A percentile compares a stretch with the other conserved stretches of the same genome.
These are phyloP conservation scores for Poeciliopsis presidionis DNA, from an alignment of 2,797 vertebrate species.

Conservation along the genomic window DNA sequence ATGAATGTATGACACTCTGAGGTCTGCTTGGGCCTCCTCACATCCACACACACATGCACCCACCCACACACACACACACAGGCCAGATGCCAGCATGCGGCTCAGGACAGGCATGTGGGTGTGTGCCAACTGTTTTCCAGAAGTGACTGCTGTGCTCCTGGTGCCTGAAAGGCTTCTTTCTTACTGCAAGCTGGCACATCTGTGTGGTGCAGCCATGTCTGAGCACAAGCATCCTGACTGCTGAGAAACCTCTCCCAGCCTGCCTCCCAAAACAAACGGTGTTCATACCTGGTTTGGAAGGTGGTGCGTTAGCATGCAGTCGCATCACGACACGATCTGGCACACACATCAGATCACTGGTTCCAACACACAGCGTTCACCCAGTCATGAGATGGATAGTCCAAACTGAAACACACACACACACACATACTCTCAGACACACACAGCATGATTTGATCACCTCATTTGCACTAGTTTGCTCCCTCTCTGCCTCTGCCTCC, in stretches of 20 bases:
- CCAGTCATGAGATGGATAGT: slow-evolving; percentile 57
- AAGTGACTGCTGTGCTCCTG: slow-evolving; percentile 78
- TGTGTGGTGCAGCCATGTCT: slow-evolving; percentile 59
- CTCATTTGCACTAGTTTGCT: slow-evolving; percentile 76
- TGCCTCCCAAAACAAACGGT: slow-evolving; percentile 29
- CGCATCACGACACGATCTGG: slow-evolving; percentile 36
- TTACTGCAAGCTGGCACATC: slow-evolving; percentile 72
- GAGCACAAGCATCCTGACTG: slow-evolving; percentile 54
- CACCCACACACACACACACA: slow-evolving; percentile 27
- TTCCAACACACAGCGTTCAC: slow-evolving; percentile 61
- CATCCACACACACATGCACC: slow-evolving; percentile 13
- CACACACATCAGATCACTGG: slow-evolving; percentile 28
- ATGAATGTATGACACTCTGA: slow-evolving; percentile 31
- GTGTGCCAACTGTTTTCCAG: slow-evolving; percentile 80
- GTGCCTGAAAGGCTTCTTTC: slow-evolving; percentile 81
- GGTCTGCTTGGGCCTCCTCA: slow-evolving; percentile 35
- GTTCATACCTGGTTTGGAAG: slow-evolving; percentile 13
- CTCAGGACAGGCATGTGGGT: slow-evolving; percentile 51
- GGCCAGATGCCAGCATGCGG: slow-evolving; percentile 35
- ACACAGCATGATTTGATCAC: slow-evolving; percentile 74
- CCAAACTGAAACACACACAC: slow-evolving; percentile 35
- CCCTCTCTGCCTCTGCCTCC: slow-evolving; percentile 53
- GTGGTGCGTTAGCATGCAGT: slow-evolving; percentile 10
- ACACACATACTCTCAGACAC: slow-evolving; percentile 19
- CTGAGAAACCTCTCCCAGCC: slow-evolving; percentile 45